Base-by-base conservation (phyloP, 2,113 vertebrate genomes). In the Cricetomys ansorgei region DNA sequence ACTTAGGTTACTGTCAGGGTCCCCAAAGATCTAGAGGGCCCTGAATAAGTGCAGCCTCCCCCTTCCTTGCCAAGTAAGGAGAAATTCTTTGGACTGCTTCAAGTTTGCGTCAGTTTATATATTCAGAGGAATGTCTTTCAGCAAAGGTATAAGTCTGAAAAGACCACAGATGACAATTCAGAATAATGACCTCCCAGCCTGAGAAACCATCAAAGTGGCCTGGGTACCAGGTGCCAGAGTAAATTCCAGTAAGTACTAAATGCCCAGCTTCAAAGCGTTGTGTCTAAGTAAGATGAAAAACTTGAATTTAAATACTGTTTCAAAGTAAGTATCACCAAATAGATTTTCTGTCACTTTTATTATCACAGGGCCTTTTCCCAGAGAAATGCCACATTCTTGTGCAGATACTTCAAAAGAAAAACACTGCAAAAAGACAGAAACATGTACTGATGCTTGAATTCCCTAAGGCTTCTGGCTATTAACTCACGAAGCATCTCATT, bases 71-170 rank as follows among this genome's bases (percentile, higher is more conserved):
- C 76, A 95, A 88, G 45, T 50, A 86, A 70, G 48, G 89, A 17
- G 25, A 37, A 93, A 89, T 29, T 70, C 19, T n/a, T 64, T 80
- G 65, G 19, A 92, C 84, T 73, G 40, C 21, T 91, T 94, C 64
- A 59, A 17, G 23, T 81, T 89, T 92, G 62, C 34, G 29, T n/a
- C 43, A 80, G 62, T 89, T 91, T 72, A 76, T 31, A 40, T 27
- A 57, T 69, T 83, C 81, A 92, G 75, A 87, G 79, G 64, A 92
- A 90, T 81, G 29, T 64, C 53, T 62, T 88, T 80, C 29, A 88
- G 84, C 84, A 94, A 91, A 95, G 34, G 62, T 37, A 23, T 12
- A 90, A 92, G 23, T 87, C 31, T 91, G 34, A 94, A 94, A 92
- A 59, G 57, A 79, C 43, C 57, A 92, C 62, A 95, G 48, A 34